Percentiles rank a stretch among this genome's conserved stretches.
Evolutionary conservation across 2,888 invertebrate species (phyloP).

Genomic region (Scaptodrosophila latifasciaeformis): DNA sequence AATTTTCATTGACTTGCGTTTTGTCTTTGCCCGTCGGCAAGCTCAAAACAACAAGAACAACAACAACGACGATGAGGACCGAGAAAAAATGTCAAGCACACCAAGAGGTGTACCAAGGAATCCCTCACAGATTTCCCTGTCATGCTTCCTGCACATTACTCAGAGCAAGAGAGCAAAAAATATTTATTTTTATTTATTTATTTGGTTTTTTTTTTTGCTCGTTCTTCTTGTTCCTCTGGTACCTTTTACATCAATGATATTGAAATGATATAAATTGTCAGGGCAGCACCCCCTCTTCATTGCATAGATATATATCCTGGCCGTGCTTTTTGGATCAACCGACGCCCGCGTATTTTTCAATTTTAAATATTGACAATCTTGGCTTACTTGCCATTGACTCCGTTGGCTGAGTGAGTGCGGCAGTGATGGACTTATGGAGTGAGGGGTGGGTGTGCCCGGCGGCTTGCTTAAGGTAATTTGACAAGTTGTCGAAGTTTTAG

Average conservation of each 20-base stretch:
- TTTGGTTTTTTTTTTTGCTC: too few species aligned
- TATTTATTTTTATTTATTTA: too few species aligned
- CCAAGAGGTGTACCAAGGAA: too few species aligned
- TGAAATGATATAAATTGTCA: conserved; percentile 60
- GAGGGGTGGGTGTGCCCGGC: conserved; percentile 11
- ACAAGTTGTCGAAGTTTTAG: conserved; percentile 64
- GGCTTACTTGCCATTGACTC: not conserved
- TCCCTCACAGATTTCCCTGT: too few species aligned
- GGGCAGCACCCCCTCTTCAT: too few species aligned
- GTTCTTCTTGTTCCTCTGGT: not conserved
- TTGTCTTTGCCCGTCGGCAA: conserved; percentile 16
- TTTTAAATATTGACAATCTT: conserved; percentile 37
- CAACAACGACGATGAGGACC: too few species aligned
- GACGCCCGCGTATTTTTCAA: conserved; percentile 38
- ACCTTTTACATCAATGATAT: conserved; percentile 59
- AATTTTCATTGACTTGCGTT: conserved; percentile 50
- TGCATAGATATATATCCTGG: too few species aligned
- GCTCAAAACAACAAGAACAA: not conserved
- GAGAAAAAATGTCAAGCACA: conserved; percentile 1
- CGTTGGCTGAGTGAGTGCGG: conserved; percentile 10
- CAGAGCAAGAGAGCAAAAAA: too few species aligned
- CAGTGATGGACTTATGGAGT: not conserved
- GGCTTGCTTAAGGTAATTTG: conserved; percentile 64
- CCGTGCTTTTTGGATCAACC: conserved; percentile 12
- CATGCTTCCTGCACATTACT: too few species aligned